These are phyloP conservation scores for Actenoides lindsayi DNA, from an alignment of 2,113 vertebrate species.

Conservation along the genomic window DNA sequence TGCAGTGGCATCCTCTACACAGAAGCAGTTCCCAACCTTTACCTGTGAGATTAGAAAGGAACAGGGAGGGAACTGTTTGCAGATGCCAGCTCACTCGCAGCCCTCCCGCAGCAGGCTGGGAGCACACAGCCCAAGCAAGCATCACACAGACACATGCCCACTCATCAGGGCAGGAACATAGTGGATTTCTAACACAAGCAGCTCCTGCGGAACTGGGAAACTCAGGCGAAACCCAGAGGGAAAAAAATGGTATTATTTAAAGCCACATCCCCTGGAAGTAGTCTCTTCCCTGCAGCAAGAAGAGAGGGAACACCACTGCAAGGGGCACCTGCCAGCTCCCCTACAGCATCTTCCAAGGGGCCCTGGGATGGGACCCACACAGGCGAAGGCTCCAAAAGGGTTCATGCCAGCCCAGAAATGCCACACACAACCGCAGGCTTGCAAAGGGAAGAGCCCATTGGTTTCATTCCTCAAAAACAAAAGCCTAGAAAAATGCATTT, in stretches of 20 bases:
- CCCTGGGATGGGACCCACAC: fast-evolving
- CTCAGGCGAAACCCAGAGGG: neutral
- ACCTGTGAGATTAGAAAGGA: neutral
- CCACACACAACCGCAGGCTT: fast-evolving
- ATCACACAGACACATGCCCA: fast-evolving
- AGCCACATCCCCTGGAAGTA: neutral
- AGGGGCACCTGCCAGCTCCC: neutral
- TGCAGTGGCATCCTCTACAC: neutral
- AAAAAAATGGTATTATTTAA: fast-evolving
- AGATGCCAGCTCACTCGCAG: fast-evolving
- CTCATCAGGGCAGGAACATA: fast-evolving
- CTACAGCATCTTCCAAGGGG: neutral
- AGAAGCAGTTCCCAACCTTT: neutral
- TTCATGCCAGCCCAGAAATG: neutral
- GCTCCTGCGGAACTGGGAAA: neutral
- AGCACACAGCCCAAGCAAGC: neutral
- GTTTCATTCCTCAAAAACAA: neutral
- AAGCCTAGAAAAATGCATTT: neutral
- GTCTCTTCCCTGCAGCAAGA: neutral
- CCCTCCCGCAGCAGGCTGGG: neutral
- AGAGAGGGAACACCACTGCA: neutral
- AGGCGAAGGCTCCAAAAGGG: too few relatives aligned
- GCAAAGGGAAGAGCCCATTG: neutral
- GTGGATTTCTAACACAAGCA: neutral
- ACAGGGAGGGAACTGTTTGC: neutral